phyloP scores from a whole-genome alignment of 2,113 vertebrate species.

The Todiramphus saurophagus region DNA sequence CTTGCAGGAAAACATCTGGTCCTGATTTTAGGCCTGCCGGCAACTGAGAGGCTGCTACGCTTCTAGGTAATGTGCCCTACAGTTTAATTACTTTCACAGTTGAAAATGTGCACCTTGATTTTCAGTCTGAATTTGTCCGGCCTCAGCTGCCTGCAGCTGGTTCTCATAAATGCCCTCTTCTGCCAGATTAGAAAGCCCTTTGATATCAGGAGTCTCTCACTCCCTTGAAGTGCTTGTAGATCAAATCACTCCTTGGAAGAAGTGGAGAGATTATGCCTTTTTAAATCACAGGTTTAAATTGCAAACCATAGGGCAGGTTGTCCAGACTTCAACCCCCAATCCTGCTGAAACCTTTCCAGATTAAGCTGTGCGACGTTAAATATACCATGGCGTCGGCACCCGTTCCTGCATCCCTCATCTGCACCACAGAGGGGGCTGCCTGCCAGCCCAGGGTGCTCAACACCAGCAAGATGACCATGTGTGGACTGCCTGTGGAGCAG shows the following conservation, averaged over 20 bases:
- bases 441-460: not conserved
- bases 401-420: not conserved
- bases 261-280: not conserved
- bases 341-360: not conserved
- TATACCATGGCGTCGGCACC: not conserved
- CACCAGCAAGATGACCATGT: not conserved
- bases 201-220: slow-evolving; percentile 21
- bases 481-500: accelerated
- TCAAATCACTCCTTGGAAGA: not conserved
- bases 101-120: slow-evolving; percentile 58
- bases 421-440: not conserved
- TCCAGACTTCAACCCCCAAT: not conserved
- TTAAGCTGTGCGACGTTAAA: not conserved
- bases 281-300: not conserved
- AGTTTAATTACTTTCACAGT: slow-evolving; percentile 63
- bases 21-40: not conserved
- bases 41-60: accelerated
- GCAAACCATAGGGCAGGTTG: not conserved
- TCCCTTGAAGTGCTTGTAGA: slow-evolving; percentile 30
- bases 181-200: slow-evolving; percentile 51
- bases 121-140: slow-evolving; percentile 38
- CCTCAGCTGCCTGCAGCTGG: slow-evolving; percentile 41
- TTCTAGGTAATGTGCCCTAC: slow-evolving; percentile 3
- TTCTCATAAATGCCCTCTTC: slow-evolving; percentile 47
- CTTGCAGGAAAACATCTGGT: slow-evolving; percentile 46